Conservation (phyloP, 2,113 vertebrate species). For the Lophotis ruficrista region DNA sequence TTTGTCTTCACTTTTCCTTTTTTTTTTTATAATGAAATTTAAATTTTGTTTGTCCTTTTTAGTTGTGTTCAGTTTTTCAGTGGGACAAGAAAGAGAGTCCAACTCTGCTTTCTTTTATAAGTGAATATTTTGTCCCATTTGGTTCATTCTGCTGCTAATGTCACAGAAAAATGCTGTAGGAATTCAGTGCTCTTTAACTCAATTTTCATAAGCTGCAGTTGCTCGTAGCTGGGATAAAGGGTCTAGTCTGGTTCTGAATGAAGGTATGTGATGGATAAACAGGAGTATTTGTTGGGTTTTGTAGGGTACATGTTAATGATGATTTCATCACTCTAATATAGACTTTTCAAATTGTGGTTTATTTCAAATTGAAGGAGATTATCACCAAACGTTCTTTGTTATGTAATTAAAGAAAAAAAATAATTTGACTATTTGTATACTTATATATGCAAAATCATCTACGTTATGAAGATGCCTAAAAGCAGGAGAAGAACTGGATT, state of each 20-base stretch:
- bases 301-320: not conserved
- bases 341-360: not conserved
- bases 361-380: not conserved
- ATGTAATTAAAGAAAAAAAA: not conserved
- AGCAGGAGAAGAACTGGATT: slow-evolving; percentile 2
- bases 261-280: not conserved
- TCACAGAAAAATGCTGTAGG: not conserved
- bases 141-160: not conserved
- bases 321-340: not conserved
- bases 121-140: not conserved
- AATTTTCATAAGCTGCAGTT: not conserved
- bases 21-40: not conserved
- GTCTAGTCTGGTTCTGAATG: not conserved
- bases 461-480: not conserved
- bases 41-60: not conserved
- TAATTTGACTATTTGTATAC: not conserved
- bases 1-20: not conserved
- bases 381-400: not conserved
- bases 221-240: not conserved
- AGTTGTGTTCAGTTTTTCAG: not conserved
- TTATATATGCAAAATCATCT: not conserved
- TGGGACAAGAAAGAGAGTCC: not conserved
- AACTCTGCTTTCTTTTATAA: not conserved
- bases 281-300: not conserved
- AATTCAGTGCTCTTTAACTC: not conserved